Evolutionary conservation across 1,140 invertebrate genomes (phyloP), one percentile per base, ranked within the genome.

Genomic region (Eulimnadia texana): DNA sequence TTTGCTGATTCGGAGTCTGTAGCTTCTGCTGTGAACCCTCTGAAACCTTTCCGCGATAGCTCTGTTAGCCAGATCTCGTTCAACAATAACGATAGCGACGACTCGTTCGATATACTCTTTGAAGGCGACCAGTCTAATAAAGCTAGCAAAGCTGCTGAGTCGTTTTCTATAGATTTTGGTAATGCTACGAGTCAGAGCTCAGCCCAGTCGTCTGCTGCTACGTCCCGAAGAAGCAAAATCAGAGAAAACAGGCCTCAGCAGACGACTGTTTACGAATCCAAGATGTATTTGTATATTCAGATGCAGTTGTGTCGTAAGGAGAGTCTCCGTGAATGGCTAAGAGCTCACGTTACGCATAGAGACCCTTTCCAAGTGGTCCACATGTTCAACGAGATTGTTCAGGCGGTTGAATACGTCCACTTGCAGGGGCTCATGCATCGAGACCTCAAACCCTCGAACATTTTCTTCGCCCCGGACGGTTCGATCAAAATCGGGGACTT

Each of bases 401-500:
- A 85, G 64, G 95, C 93, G 24, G 92, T 98, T 6, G 87, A 94
- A 63, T 98, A 98, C 76, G 87, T 98, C 0, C 95, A 98, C 76
- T 71, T 84, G 0, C 83, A 85, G 22, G 28, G 52, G 9, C 63
- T 68, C 6, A 64, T 53, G 58, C 57, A 63, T 57, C 58, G 63
- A 64, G 63, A 64, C 64, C 78, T 79, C 61, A 70, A 88, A 82
- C 93, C 93, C 1, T 93, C 91, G 52, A 97, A 98, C 73, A 96
- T 97, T 67, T 94, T 96, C 72, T 96, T 97, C 71, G 87, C 92
- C 0, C 77, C 81, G 56, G 89, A 95, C 74, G 87, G 86, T 3
- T 80, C 84, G 66, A 83, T 98, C 2, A 98, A 98, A 77, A 85
- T 98, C 52, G 94, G 93, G 3, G 95, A 98, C 76, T 98, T 98